Evolutionary conservation across 2,797 vertebrate genomes (phyloP), one percentile per base, ranked within the genome.

Genomic region (Girardinus metallicus): DNA sequence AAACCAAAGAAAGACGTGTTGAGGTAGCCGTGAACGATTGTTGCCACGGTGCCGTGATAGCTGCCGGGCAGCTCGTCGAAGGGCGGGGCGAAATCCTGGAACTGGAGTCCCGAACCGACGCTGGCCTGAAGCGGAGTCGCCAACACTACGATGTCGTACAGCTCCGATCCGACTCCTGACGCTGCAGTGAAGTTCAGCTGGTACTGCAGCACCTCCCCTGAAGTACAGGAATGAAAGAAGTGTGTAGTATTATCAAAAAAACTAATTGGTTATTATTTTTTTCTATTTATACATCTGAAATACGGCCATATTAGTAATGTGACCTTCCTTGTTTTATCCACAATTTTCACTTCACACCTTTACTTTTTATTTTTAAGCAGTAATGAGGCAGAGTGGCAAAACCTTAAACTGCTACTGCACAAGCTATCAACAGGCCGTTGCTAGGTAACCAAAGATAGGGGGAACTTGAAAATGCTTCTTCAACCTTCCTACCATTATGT

Each of bases 1-100:
- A 98, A 99, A 78, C 98, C 97, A 0, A 99, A 99, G 93, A 98
- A 97, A 55, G 98, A 97, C 46, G 97, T 98, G 94, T 99, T 99
- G 87, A 99, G 97, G 93, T 99, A 99, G 81, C 99, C 99, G 0
- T 99, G 99, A 79, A 99, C 96, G 70, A 99, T 92, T 0, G 98
- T 98, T 34, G 97, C 95, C 9, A 99, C 95, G 0, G 96, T 97
- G 87, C 96, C 93, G 83, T 98, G 98, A 92, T 98, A 99, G 79
- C 93, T 90, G 44, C 97, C 97, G 0, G 93, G 89, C 53, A 96
- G 87, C 16, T 95, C 88, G 0, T 95, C 78, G 0, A 98, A 84
- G 34, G 96, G 95, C 0, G 97, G 96, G 4, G 93, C 90, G 26
- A 99, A 98, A 79, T 95, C 97, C 26, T 95, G 75, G 5, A 99